Conservation (phyloP, 2,797 vertebrate species). For the Semotilus atromaculatus region DNA sequence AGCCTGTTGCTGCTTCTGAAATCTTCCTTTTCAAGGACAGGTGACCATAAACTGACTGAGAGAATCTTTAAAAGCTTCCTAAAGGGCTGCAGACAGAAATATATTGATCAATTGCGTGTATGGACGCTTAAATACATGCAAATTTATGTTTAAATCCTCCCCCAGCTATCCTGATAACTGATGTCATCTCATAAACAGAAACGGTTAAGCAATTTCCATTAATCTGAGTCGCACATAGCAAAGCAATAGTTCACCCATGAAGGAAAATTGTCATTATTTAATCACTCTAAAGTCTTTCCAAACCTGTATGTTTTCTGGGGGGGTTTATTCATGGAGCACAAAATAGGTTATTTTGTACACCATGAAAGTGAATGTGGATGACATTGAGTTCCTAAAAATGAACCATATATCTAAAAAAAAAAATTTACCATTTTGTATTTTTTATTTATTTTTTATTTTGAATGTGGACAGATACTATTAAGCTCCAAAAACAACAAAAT, state of each 20-base stretch:
- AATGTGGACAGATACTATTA: not conserved
- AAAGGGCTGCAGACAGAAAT: not conserved
- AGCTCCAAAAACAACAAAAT: not conserved
- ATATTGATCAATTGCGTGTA: not conserved
- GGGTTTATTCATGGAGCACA: not conserved
- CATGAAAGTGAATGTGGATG: not conserved
- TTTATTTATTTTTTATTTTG: not conserved
- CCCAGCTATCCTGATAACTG: not conserved
- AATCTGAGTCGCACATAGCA: not conserved
- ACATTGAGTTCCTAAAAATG: not conserved
- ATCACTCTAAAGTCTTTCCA: too few relatives aligned
- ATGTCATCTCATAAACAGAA: not conserved
- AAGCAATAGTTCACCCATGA: not conserved
- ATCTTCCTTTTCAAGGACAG: conserved; percentile 38
- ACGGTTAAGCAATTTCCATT: not conserved
- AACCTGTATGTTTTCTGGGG: too few relatives aligned
- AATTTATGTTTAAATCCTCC: not conserved
- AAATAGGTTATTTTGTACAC: not conserved
- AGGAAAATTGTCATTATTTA: not conserved
- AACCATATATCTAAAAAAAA: too few relatives aligned
- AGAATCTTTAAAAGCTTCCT: not conserved
- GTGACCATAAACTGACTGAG: conserved; percentile 6
- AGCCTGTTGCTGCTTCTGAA: conserved; percentile 55
- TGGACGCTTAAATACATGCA: not conserved
- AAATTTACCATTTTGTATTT: not conserved